Evolutionary conservation across 2,113 vertebrate genomes (phyloP).

Genomic region (Hydrochoerus hydrochaeris): DNA sequence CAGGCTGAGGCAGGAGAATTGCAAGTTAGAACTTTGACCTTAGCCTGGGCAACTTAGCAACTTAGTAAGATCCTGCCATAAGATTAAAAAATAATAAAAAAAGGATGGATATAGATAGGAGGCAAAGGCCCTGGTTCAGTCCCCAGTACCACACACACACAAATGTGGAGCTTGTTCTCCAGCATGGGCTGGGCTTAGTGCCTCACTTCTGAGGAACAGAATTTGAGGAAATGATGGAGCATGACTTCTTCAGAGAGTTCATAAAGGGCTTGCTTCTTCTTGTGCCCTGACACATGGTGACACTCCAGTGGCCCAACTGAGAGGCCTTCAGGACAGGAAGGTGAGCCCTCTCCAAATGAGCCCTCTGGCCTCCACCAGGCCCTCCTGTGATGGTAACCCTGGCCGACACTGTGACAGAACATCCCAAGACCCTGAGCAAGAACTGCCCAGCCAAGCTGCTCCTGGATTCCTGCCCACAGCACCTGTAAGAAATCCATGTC

Average conservation of each 20-base stretch:
- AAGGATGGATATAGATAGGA: not conserved
- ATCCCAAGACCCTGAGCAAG: not conserved
- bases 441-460: not conserved
- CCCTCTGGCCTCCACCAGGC: not conserved
- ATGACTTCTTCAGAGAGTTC: not conserved
- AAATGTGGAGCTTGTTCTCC: not conserved
- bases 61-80: not conserved
- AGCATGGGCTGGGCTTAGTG: not conserved
- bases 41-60: not conserved
- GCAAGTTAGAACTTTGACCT: not conserved
- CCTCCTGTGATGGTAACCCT: not conserved
- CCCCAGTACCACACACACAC: not conserved
- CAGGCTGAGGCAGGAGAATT: not conserved
- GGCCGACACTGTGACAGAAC: not conserved
- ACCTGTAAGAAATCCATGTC: not conserved
- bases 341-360: accelerated
- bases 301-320: not conserved
- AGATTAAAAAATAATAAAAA: not conserved
- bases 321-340: not conserved
- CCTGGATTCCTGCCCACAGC: not conserved
- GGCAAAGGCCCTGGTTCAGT: not conserved
- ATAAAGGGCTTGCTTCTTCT: not conserved
- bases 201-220: not conserved
- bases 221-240: not conserved
- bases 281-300: not conserved